A percentile compares a stretch with the other conserved stretches of the same genome.
phyloP scores from a whole-genome alignment of 2,888 invertebrate species.

The Agrypnus murinus region DNA sequence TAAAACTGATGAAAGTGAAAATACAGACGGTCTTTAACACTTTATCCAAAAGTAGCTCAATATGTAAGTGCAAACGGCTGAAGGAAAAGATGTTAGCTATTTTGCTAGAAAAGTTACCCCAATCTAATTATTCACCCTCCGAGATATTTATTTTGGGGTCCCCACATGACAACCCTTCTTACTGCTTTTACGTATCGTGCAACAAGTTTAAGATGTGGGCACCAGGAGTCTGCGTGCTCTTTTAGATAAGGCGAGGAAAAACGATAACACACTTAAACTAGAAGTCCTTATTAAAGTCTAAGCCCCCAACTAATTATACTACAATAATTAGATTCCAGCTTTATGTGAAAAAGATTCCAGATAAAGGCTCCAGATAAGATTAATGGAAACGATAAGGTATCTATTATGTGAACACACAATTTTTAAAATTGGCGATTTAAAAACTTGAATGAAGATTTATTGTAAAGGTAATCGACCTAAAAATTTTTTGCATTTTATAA shows the following conservation, averaged over 20 bases:
- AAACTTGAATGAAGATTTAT: neutral
- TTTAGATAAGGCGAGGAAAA: constrained; percentile 7
- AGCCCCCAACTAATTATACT: too few species aligned
- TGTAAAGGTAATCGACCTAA: neutral
- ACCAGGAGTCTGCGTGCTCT: neutral
- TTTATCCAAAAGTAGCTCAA: too few species aligned
- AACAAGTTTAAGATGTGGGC: constrained; percentile 39
- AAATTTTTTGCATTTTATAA: constrained; percentile 15
- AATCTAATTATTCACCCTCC: constrained; percentile 44
- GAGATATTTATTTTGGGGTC: constrained; percentile 41
- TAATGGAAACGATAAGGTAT: too few species aligned
- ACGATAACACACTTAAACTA: neutral
- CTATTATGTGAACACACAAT: too few species aligned
- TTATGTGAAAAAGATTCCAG: too few species aligned
- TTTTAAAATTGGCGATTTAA: too few species aligned
- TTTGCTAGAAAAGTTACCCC: constrained; percentile 23
- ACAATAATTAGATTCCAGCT: neutral
- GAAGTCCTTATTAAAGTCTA: too few species aligned
- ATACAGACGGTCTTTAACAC: too few species aligned
- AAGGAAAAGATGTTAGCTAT: constrained; percentile 13
- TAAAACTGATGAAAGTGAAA: too few species aligned
- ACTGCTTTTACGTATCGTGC: constrained; percentile 33
- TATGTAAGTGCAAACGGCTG: too few species aligned
- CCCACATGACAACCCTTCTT: constrained; percentile 39
- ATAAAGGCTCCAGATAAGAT: too few species aligned